Base-by-base conservation (phyloP, 2,113 vertebrate genomes). In the Pseudorhombus dupliciocellatus region DNA sequence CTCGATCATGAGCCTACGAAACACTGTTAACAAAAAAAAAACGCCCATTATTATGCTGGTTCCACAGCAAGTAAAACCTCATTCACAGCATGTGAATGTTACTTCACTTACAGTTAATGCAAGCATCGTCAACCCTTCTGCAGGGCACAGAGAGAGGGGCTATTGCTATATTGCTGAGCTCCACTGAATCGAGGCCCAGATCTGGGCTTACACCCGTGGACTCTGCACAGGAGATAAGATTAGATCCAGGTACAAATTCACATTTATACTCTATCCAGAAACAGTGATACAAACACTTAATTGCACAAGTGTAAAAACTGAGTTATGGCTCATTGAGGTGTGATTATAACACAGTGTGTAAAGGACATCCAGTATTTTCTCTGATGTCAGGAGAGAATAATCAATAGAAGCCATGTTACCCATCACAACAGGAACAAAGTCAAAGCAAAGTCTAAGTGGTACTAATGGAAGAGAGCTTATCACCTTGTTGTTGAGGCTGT, bases 181-280 rank as follows among this genome's bases (percentile, higher is more conserved):
- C 4, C 18, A 61, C 70, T 54, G 66, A 77, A 71, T 55, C 21
- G 72, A 84, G 72, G 37, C 74, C 80, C 59, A 89, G 88, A 91
- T 85, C 87, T 54, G 63, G 34, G 56, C 63, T 73, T 79, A 66
- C 58, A 81, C 67, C 62, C n/a, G 62, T 89, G 92, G 92, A 94
- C 92, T 93, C 89, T 93, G 92, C 77, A 87, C 93, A 75, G 31
- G 8, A 91, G 92, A 93, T 94, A 92, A 94, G 92, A 92, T 92
- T 87, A 90, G 70, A 79, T 75, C n/a, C 58, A 57, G 34, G 73
- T 70, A 65, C 82, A 84, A 75, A 75, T 73, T 78, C 73, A 81
- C 62, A 63, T 51, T 61, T 40, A 58, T 53, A 60, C n/a, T 37
- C 8, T 37, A 16, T 21, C 22, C 42, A n/a, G 59, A 25, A 63